phyloP scores from a whole-genome alignment of 2,888 invertebrate genomes.

The Eilema griseolum region DNA sequence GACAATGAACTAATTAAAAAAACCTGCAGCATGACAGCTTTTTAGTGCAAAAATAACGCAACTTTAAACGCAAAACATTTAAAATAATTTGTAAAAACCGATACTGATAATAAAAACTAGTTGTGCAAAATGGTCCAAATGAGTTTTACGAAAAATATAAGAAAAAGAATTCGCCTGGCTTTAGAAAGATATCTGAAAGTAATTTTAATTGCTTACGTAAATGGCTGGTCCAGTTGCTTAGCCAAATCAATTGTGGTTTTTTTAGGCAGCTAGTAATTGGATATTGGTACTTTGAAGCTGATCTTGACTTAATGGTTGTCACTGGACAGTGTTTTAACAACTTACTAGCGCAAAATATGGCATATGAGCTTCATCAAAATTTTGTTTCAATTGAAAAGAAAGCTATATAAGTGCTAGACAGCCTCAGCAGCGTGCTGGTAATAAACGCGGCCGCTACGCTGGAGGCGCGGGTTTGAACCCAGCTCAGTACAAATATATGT shows the following conservation, averaged over 20 bases:
- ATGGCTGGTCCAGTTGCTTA: conserved; percentile 38
- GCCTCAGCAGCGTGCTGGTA: too few species aligned
- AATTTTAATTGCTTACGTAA: conserved; percentile 49
- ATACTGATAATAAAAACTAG: conserved; percentile 38
- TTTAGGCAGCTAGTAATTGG: background rate
- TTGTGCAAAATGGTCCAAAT: conserved; percentile 57
- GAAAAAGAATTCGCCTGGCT: conserved; percentile 34
- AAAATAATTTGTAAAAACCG: conserved; percentile 36
- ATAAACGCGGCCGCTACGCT: too few species aligned
- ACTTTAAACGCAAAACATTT: conserved; percentile 32
- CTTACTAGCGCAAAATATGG: too few species aligned
- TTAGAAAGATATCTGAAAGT: conserved; percentile 50
- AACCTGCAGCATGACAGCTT: conserved; percentile 36
- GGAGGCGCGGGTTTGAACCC: too few species aligned
- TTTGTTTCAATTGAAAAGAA: background rate
- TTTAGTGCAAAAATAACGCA: conserved; percentile 46
- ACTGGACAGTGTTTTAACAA: background rate
- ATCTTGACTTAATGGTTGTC: background rate
- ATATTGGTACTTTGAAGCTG: background rate
- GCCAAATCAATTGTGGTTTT: conserved; percentile 25
- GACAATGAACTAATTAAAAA: conserved; percentile 56
- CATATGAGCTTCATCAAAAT: too few species aligned
- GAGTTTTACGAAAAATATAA: conserved; percentile 47
- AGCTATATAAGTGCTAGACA: too few species aligned
- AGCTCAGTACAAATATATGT: too few species aligned